Evolutionary conservation across 2,797 vertebrate genomes (phyloP).

Genomic region (Potorous gilbertii): DNA sequence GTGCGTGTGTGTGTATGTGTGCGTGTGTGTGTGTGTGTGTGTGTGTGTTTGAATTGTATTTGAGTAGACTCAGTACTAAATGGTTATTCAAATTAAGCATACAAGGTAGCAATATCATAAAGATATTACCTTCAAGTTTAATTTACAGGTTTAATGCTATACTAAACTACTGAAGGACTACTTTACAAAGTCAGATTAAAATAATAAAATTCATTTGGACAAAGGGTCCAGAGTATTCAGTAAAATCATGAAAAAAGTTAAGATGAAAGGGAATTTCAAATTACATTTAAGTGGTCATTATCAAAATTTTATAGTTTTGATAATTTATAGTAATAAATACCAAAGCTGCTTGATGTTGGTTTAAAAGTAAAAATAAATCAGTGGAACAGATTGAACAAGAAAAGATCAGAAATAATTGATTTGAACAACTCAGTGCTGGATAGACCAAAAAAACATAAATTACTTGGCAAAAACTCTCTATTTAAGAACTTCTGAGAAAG

Average conservation of each 20-base stretch:
- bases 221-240: background rate
- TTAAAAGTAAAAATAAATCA: background rate
- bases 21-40: background rate
- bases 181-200: background rate
- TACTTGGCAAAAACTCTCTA: background rate
- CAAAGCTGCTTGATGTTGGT: background rate
- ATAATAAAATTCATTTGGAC: background rate
- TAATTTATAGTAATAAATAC: background rate
- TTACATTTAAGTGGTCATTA: background rate
- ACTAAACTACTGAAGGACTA: background rate
- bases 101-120: background rate
- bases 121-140: background rate
- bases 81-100: background rate
- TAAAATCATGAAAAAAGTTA: background rate
- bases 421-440: background rate
- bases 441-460: background rate
- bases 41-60: background rate
- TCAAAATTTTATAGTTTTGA: background rate
- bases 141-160: background rate
- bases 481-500: background rate
- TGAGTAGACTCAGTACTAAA: background rate
- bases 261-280: background rate
- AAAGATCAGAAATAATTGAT: background rate
- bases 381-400: background rate
- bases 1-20: rapidly evolving